Base-by-base conservation (phyloP, 2,888 invertebrate species). In the Zaprionus obscuricornis region DNA sequence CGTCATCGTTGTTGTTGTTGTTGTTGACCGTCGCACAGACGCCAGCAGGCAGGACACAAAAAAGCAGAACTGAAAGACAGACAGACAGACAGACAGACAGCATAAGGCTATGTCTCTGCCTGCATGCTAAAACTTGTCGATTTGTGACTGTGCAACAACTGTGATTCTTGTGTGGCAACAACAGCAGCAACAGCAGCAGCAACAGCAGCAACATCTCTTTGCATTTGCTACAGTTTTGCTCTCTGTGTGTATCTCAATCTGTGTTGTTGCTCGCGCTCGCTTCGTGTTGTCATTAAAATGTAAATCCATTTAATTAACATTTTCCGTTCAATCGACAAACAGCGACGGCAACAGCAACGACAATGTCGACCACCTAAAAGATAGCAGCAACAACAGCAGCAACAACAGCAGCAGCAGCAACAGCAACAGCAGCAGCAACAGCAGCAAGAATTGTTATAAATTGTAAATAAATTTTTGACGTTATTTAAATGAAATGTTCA, bases 281-380 rank as follows among this genome's bases (percentile, higher is more conserved):
- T 79, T 83, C 78, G 78, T 83, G 85, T 79, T 86, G 85, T 86
- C 86, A 82, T 82, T 82, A 86, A 82, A 82, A 82, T 82, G 86
- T 82, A 82, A 82, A 82, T 82, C 85, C 83, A 66, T 82, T 82
- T 82, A 81, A 81, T 82, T 82, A 82, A 82, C 86, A 79, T 79
- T 85, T 83, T 81, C 56, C 62, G 46, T 55, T 66, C 58, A 51
- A 14, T 26, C 49, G 51, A 37, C 24, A 33, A 17, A 29, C 47
- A 49, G 40, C 36, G 47, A 51, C 75, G 22, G 22, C n/a, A n/a
- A n/a, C n/a, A n/a, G n/a, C n/a, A n/a, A n/a, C n/a, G n/a, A n/a
- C n/a, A n/a, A n/a, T n/a, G 22, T 7, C 26, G 84, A 77, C 76
- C 84, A 77, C 84, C 84, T n/a, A 76, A 74, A 56, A 73, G 84